phyloP scores from a whole-genome alignment of 30 jellyfish, hydroid and myxozoan genomes.

The Aurelia sp. region DNA sequence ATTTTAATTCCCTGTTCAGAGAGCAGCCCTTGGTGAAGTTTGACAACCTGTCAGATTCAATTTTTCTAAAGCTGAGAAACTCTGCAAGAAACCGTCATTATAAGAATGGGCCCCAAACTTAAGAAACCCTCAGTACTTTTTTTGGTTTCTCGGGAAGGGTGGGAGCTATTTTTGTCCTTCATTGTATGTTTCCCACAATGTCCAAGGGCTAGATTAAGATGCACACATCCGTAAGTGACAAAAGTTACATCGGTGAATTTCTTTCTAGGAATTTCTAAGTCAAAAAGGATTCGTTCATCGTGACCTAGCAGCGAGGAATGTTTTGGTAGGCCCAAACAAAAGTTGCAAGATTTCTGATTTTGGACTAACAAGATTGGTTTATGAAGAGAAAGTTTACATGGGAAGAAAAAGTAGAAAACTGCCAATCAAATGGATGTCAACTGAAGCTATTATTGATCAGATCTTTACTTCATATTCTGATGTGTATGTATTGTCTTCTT shows the following conservation, averaged over 20 bases:
- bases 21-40: no score
- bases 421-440: slow-evolving; percentile 98
- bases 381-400: slow-evolving; percentile 78
- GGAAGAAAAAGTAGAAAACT: slow-evolving; percentile 72
- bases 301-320: slow-evolving; percentile 96
- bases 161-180: no score
- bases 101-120: no score
- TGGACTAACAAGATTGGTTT: slow-evolving; percentile 84
- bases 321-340: slow-evolving; percentile 84
- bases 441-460: slow-evolving; percentile 94
- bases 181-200: no score
- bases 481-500: slow-evolving; percentile 64
- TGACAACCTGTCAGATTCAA: no score
- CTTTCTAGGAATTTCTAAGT: slow-evolving; percentile 78
- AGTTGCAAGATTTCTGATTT: slow-evolving; percentile 87
- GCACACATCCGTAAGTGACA: no score
- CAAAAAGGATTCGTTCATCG: slow-evolving; percentile 86
- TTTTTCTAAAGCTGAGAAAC: no score
- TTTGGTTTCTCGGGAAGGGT: no score
- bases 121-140: no score
- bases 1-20: no score
- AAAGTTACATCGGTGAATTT: not conserved
- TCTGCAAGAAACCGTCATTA: no score
- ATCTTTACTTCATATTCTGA: slow-evolving; percentile 85
- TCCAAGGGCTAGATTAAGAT: no score